A percentile compares a stretch with the other conserved stretches of the same genome.
phyloP scores from a whole-genome alignment of 2,888 invertebrate genomes.

The Bimastos eiseni region DNA sequence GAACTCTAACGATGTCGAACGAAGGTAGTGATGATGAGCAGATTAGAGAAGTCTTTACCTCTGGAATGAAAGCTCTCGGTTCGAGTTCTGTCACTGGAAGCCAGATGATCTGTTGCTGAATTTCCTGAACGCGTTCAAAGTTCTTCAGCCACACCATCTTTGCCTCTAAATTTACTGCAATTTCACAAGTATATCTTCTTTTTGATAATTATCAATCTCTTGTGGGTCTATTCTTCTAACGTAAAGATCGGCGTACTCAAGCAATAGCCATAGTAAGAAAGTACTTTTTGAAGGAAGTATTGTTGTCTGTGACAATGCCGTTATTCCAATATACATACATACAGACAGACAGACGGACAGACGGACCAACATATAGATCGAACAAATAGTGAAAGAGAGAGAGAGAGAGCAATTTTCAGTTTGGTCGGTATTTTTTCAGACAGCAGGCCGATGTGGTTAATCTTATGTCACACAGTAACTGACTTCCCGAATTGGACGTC shows the following conservation, averaged over 20 bases:
- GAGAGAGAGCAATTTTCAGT: too few species aligned
- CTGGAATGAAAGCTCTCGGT: slow-evolving; percentile 67
- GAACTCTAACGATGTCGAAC: neutral
- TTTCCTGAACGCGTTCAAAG: slow-evolving; percentile 70
- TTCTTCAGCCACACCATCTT: slow-evolving; percentile 72
- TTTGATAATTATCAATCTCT: neutral
- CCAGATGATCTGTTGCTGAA: slow-evolving; percentile 70
- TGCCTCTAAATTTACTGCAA: slow-evolving; percentile 69
- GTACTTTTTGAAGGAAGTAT: too few species aligned
- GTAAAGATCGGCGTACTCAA: neutral
- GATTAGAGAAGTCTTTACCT: slow-evolving; percentile 56
- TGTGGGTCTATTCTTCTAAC: neutral
- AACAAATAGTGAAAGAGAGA: too few species aligned
- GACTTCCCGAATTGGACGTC: too few species aligned
- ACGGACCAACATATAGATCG: too few species aligned
- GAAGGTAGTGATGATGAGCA: neutral
- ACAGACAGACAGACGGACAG: too few species aligned
- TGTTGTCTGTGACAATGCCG: too few species aligned
- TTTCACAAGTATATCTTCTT: neutral
- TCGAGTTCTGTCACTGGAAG: slow-evolving; percentile 69
- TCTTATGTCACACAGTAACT: too few species aligned
- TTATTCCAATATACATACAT: too few species aligned
- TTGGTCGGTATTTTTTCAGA: too few species aligned
- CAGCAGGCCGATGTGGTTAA: too few species aligned
- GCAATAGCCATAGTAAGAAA: neutral